Evolutionary conservation across 2,888 invertebrate genomes (phyloP).

Genomic region (Agonopterix subpropinquella): DNA sequence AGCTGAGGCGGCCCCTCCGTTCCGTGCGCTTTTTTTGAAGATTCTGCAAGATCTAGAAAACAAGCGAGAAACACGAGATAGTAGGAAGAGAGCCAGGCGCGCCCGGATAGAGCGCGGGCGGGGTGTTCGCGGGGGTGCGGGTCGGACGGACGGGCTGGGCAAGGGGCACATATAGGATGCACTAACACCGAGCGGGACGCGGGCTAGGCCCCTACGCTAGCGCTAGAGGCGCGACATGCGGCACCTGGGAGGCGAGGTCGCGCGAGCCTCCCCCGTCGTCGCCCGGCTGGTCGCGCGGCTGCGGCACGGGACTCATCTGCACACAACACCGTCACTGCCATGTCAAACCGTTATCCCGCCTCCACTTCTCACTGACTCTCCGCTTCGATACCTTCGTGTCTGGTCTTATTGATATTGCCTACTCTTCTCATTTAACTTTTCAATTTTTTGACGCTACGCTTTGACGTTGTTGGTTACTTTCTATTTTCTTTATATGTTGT

Average conservation of each 20-base stretch:
- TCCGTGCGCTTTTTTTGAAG: conserved; percentile 99
- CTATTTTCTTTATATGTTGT: not conserved
- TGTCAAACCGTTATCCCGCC: conserved; percentile 60
- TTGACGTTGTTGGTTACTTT: not conserved
- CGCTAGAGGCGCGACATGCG: conserved; percentile 47
- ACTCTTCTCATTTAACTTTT: not conserved
- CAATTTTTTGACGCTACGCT: not conserved
- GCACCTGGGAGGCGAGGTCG: conserved; percentile 70
- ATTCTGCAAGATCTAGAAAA: conserved; percentile 99
- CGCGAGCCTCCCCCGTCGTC: conserved; percentile 59
- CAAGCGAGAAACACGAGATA: conserved; percentile 91
- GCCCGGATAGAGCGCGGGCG: conserved; percentile 56
- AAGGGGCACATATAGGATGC: conserved; percentile 29
- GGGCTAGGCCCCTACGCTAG: conserved; percentile 66
- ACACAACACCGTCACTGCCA: conserved; percentile 70
- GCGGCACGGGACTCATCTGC: conserved; percentile 72
- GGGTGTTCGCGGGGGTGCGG: conserved; percentile 54
- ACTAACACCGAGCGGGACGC: conserved; percentile 11
- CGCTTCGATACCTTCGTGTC: conserved; percentile 32
- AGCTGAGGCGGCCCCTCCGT: conserved; percentile 97
- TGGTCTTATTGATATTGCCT: not conserved
- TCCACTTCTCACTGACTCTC: conserved; percentile 73
- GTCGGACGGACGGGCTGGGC: conserved; percentile 27
- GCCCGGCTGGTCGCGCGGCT: conserved; percentile 63
- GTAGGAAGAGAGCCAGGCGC: conserved; percentile 80